Conservation (phyloP, 2,797 vertebrate genomes). For the Fundulus diaphanus region DNA sequence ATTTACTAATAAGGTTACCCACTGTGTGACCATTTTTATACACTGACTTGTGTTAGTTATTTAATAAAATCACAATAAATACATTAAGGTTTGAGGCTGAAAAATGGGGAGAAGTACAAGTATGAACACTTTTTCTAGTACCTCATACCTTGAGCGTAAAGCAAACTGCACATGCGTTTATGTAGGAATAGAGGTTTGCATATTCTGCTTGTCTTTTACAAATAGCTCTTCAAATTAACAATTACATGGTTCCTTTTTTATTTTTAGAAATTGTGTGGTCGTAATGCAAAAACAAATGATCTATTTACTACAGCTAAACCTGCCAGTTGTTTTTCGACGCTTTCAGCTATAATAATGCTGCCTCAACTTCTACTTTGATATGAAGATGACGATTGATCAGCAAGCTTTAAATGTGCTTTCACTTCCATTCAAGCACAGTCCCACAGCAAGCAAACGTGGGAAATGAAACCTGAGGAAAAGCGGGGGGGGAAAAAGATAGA, state of each 20-base stretch:
- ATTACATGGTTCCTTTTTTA: neutral
- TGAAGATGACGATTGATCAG: slow-evolving; percentile 52
- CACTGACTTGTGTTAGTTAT: neutral
- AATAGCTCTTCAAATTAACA: neutral
- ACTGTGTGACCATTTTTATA: neutral
- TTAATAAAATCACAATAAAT: neutral
- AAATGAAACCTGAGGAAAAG: slow-evolving; percentile 39
- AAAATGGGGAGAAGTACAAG: neutral
- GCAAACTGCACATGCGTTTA: neutral
- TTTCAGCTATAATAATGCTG: slow-evolving; percentile 47
- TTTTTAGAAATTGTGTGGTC: neutral
- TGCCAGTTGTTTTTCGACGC: slow-evolving; percentile 14
- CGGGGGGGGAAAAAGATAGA: slow-evolving; percentile 11
- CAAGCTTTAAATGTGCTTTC: slow-evolving; percentile 50
- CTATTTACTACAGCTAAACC: slow-evolving; percentile 43
- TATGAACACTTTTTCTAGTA: too few species aligned
- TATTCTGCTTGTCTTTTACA: slow-evolving; percentile 1
- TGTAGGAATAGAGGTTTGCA: neutral
- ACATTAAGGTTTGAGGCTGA: neutral
- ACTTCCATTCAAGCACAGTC: slow-evolving; percentile 57
- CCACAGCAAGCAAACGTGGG: slow-evolving; percentile 27
- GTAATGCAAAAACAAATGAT: slow-evolving; percentile 37
- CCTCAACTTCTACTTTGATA: slow-evolving; percentile 33
- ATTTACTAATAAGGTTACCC: too few species aligned
- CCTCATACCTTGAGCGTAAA: neutral